phyloP scores from a whole-genome alignment of 2,113 vertebrate species.

The Leptodactylus fuscus region DNA sequence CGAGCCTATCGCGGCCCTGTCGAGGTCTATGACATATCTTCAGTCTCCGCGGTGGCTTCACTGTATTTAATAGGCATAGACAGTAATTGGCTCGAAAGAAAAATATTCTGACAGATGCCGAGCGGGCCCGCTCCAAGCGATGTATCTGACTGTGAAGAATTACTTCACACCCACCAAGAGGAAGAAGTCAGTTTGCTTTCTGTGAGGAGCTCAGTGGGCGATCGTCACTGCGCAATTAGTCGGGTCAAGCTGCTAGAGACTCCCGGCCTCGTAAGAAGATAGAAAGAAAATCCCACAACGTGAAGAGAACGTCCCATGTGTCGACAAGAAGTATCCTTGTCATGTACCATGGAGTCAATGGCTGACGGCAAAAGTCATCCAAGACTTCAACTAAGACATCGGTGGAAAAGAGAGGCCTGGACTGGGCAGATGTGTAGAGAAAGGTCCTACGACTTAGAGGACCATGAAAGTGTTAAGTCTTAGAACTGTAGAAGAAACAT shows the following conservation, averaged over 20 bases:
- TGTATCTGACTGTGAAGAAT: constrained; percentile 32
- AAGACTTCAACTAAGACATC: no score
- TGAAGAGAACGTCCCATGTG: background rate
- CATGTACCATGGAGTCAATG: no score
- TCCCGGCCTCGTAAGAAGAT: background rate
- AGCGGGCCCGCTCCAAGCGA: constrained; percentile 16
- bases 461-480: no score
- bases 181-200: background rate
- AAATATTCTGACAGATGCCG: constrained; percentile 53
- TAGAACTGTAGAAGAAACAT: no score
- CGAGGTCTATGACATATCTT: background rate
- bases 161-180: constrained; percentile 25
- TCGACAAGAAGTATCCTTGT: background rate
- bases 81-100: constrained; percentile 51
- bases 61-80: constrained; percentile 38
- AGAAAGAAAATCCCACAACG: background rate
- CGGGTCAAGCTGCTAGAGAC: background rate
- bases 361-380: no score
- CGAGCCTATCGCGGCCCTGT: background rate
- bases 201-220: constrained; percentile 27
- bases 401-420: no score
- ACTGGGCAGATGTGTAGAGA: background rate
- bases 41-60: no score
- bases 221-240: constrained; percentile 39
- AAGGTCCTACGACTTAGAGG: background rate